Evolutionary conservation across 2,113 vertebrate genomes (phyloP).

Genomic region (Pseudolaguvia tuberculata): DNA sequence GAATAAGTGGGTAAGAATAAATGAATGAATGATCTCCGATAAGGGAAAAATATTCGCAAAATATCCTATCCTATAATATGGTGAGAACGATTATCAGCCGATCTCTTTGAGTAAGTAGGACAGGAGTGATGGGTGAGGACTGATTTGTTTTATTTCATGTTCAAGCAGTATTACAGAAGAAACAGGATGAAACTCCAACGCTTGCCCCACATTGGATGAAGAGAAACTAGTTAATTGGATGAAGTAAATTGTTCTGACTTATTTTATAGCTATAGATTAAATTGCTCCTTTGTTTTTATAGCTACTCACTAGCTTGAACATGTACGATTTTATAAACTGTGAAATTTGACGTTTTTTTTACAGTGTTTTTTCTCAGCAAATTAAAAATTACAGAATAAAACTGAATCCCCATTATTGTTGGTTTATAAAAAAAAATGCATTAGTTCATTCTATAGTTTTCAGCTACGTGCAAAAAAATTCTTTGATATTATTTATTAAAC

Average conservation of each 20-base stretch:
- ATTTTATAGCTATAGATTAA: too few species aligned
- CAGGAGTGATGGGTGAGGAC: neutral
- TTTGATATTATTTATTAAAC: conserved; percentile 73
- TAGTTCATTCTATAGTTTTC: conserved; percentile 78
- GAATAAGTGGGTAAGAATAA: too few species aligned
- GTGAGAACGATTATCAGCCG: too few species aligned
- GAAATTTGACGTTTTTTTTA: conserved; percentile 50
- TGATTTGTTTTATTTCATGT: conserved; percentile 21
- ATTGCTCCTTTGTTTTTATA: neutral
- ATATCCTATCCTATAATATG: too few species aligned
- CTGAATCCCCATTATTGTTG: conserved; percentile 75
- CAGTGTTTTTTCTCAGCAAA: conserved; percentile 27
- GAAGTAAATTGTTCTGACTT: too few species aligned
- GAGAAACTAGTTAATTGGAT: too few species aligned
- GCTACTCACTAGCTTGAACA: neutral
- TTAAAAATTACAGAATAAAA: conserved; percentile 36
- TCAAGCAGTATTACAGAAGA: conserved; percentile 11
- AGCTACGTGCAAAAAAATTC: conserved; percentile 79
- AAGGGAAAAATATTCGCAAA: too few species aligned
- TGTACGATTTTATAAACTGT: conserved; percentile 46
- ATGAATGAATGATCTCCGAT: too few species aligned
- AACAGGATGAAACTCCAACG: neutral
- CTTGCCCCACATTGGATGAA: neutral
- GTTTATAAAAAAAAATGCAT: conserved; percentile 98
- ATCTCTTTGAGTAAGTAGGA: neutral